Evolutionary conservation across 2,113 vertebrate species (phyloP), one percentile per base, ranked within the genome.

Genomic region (Notarius lentiginosus): DNA sequence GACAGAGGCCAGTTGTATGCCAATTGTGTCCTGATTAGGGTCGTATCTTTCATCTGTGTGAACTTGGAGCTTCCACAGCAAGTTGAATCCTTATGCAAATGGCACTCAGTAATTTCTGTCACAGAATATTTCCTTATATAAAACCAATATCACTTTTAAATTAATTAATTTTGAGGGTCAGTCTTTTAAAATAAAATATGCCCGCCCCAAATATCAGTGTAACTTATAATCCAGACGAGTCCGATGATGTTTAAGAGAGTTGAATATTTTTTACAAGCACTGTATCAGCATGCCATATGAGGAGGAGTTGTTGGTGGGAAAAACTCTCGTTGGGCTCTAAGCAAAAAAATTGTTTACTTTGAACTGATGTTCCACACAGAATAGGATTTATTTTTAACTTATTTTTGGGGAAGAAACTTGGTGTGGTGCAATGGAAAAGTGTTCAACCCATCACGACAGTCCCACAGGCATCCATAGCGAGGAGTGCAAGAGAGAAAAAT

Each of bases 231-330:
- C 41, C 20, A 49, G 72, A 49, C 11, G 1, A 73, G 41, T 73
- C 18, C 9, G 18, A 49, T 75, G 72, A 75, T 41, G 49, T 75
- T 75, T 75, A 49, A 75, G 4, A 9, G 70, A 18, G 72, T 49
- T 75, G 20, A 24, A 49, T 75, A 49, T 41, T 5, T 49, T 75
- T 72, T 72, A 3, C 6, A 17, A 47, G 41, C 20, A 22, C 17
- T 47, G 18, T 68, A 70, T 75, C 51, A 80, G 81, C 65, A 85
- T 80, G 58, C 65, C 10, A 70, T 86, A 70, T 84, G 41, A 41
- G 41, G 72, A 77, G 24, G 18, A 65, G 65, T 61, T 41, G 76
- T 76, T 87, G 72, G 56, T 70, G 41, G 47, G 53, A 58, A 76
- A 77, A n/a, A 70, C 76, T 84, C 79, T 88, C 51, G 41, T 83